Conservation (phyloP, 2,888 invertebrate genomes). For the Hypena proboscidalis region DNA sequence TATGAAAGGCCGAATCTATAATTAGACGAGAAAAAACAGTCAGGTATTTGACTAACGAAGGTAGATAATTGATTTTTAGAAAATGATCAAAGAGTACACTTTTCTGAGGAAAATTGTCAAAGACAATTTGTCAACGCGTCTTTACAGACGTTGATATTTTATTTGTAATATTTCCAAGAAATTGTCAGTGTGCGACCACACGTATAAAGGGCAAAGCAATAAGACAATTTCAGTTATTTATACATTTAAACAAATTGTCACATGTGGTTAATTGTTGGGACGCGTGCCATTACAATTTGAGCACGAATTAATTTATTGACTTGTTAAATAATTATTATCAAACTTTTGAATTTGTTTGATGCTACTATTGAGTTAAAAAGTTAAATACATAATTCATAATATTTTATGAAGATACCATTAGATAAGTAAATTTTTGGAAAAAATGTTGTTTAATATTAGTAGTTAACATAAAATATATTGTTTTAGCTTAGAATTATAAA, state of each 20-base stretch:
- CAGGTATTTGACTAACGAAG: constrained; percentile 15
- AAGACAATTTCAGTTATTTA: background rate
- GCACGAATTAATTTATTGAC: too few relatives aligned
- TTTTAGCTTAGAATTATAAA: too few relatives aligned
- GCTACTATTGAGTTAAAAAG: too few relatives aligned
- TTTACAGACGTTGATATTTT: constrained; percentile 42
- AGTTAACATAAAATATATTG: too few relatives aligned
- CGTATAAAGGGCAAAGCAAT: background rate
- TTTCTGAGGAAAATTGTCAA: constrained; percentile 58
- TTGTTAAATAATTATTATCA: too few relatives aligned
- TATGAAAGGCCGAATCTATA: background rate
- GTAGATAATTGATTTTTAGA: constrained; percentile 47
- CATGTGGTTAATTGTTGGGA: too few relatives aligned
- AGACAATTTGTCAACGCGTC: constrained; percentile 69
- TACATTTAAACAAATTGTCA: background rate
- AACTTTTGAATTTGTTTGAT: too few relatives aligned
- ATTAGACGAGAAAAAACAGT: constrained; percentile 1
- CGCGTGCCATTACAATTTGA: too few relatives aligned
- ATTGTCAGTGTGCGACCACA: constrained; percentile 30
- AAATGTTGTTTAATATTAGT: too few relatives aligned
- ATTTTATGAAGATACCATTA: too few relatives aligned
- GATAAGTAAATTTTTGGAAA: too few relatives aligned
- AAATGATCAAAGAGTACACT: constrained; percentile 66
- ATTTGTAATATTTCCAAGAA: constrained; percentile 67
- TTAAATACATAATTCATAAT: too few relatives aligned